Percentiles rank a stretch among this genome's conserved stretches.
Conservation (phyloP, 2,113 vertebrate genomes). For the Gadus chalcogrammus region DNA sequence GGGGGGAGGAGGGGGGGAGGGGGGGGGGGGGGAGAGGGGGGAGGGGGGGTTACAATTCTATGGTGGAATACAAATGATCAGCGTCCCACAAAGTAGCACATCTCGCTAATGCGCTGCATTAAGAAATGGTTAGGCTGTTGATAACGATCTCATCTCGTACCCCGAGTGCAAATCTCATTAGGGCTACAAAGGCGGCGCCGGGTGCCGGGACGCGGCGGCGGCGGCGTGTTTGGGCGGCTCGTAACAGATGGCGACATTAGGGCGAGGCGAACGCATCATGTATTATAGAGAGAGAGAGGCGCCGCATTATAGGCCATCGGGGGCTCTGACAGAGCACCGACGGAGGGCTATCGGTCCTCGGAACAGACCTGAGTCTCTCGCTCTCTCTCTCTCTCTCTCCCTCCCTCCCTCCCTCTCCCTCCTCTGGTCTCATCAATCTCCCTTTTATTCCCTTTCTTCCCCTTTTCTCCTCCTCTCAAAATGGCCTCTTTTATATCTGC, state of each 20-base stretch:
- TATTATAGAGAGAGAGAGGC: no score
- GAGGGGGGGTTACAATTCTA: not conserved
- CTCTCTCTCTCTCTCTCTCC: not conserved
- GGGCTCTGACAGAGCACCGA: not conserved
- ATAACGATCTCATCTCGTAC: conserved; percentile 22
- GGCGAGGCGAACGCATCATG: no score
- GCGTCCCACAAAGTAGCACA: not conserved
- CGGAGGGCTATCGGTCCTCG: not conserved
- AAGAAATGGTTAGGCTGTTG: conserved; percentile 14
- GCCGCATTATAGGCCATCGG: not conserved
- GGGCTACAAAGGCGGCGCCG: not conserved
- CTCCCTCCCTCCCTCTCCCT: not conserved
- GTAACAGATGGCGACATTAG: no score
- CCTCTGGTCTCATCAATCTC: not conserved
- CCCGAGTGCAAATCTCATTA: not conserved
- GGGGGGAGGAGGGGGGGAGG: not conserved
- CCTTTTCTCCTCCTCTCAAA: not conserved
- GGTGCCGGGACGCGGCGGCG: not conserved
- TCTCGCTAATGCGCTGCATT: conserved; percentile 18
- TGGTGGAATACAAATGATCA: conserved; percentile 10
- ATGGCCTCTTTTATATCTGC: not conserved
- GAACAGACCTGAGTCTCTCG: no score
- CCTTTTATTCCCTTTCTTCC: not conserved
- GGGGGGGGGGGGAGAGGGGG: not conserved
- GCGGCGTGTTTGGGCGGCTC: not conserved